A percentile compares a stretch with the other conserved stretches of the same genome.
phyloP scores from a whole-genome alignment of 2,888 invertebrate species.

The Matsumyia berberina region DNA sequence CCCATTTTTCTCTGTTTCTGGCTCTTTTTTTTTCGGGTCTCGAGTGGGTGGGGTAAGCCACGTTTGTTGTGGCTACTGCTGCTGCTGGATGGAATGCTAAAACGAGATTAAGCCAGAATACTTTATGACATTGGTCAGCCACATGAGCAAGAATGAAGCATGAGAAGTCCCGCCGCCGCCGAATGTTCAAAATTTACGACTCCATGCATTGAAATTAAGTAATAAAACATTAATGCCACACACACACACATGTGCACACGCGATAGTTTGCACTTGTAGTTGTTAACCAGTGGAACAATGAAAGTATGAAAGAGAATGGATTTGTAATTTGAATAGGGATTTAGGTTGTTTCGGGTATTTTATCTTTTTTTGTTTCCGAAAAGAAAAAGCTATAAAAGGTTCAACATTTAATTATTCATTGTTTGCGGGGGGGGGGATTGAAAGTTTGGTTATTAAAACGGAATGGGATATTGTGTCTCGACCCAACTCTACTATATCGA shows the following conservation, averaged over 20 bases:
- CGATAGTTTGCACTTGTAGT: conserved; percentile 7
- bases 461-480: background rate
- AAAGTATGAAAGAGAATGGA: conserved; percentile 14
- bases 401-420: conserved; percentile 52
- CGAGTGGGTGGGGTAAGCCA: conserved; percentile 3
- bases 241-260: conserved; percentile 38
- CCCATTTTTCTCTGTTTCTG: conserved; percentile 16
- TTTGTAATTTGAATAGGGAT: conserved; percentile 28
- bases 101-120: conserved; percentile 57
- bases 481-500: background rate
- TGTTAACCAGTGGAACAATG: conserved; percentile 7
- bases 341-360: background rate
- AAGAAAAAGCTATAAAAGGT: conserved; percentile 32
- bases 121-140: conserved; percentile 72
- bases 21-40: background rate
- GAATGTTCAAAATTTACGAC: conserved; percentile 32
- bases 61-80: conserved; percentile 47
- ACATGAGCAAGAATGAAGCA: conserved; percentile 61
- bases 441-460: conserved; percentile 24
- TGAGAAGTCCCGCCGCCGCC: background rate
- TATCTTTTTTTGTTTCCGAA: background rate
- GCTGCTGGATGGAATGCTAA: conserved; percentile 34
- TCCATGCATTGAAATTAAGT: conserved; percentile 52
- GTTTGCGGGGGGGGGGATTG: conserved; percentile 10
- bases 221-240: conserved; percentile 55